Evolutionary conservation across 2,797 vertebrate genomes (phyloP).

Genomic region (Cryptoblepharus egeriae): DNA sequence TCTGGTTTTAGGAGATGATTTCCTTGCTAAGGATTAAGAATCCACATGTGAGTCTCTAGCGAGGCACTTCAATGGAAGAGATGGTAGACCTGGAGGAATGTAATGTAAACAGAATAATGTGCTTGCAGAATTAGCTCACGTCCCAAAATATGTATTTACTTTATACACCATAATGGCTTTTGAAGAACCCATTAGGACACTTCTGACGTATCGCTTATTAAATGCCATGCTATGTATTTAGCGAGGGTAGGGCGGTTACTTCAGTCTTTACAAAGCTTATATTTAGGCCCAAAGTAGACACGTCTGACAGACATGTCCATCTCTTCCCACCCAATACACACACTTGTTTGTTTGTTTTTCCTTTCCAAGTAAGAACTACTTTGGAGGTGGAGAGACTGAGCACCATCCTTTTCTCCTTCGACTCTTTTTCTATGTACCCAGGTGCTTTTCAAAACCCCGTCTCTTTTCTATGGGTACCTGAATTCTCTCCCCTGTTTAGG

Average conservation of each 20-base stretch:
- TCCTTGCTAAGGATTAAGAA: conserved; percentile 68
- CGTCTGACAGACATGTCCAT: conserved; percentile 6
- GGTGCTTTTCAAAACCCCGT: too few relatives aligned
- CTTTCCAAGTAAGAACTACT: neutral
- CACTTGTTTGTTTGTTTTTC: conserved; percentile 30
- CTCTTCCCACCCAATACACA: conserved; percentile 37
- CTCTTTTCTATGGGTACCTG: too few relatives aligned
- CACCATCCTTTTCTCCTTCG: neutral
- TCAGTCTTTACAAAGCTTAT: conserved; percentile 68
- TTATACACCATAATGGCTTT: conserved; percentile 76
- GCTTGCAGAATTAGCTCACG: conserved; percentile 74
- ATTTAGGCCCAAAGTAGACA: conserved; percentile 41
- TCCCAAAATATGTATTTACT: conserved; percentile 76
- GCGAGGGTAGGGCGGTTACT: conserved; percentile 64
- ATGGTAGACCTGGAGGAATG: conserved; percentile 67
- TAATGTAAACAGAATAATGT: conserved; percentile 72
- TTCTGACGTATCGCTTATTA: conserved; percentile 58
- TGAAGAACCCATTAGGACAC: conserved; percentile 74
- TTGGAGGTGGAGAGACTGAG: neutral
- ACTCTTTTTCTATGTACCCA: neutral
- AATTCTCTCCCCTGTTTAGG: too few relatives aligned
- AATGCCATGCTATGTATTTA: conserved; percentile 70
- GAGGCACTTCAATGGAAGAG: conserved; percentile 62
- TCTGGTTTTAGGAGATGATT: conserved; percentile 69
- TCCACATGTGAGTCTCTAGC: conserved; percentile 71